phyloP scores from a whole-genome alignment of 1,140 invertebrate species.

The Bombus confusus region DNA sequence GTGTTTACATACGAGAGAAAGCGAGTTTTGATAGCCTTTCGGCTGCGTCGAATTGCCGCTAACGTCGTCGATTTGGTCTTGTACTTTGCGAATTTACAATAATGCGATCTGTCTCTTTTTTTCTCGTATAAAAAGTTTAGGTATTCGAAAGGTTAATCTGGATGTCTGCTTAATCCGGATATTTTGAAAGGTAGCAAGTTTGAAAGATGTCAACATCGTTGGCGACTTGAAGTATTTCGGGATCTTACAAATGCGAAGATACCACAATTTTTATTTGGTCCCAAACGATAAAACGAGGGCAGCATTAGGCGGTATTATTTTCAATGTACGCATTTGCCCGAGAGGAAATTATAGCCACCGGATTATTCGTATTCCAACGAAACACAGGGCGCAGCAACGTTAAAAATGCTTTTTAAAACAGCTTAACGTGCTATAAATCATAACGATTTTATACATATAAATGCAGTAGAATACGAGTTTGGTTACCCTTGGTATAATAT shows the following conservation, averaged over 20 bases:
- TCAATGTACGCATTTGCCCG: background rate
- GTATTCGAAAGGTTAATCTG: background rate
- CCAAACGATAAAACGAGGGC: background rate
- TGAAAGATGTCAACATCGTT: no score
- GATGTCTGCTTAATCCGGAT: no score
- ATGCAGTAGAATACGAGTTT: background rate
- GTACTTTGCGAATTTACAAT: background rate
- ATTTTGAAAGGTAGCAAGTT: no score
- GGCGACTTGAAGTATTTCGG: no score
- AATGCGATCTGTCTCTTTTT: fast-evolving
- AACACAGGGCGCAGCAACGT: background rate
- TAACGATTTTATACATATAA: background rate
- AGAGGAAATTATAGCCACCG: background rate
- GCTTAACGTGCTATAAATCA: slow-evolving; percentile 18
- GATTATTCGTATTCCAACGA: slow-evolving; percentile 16
- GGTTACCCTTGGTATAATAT: background rate
- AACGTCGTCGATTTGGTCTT: background rate
- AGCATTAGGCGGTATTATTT: background rate
- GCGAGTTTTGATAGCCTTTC: background rate
- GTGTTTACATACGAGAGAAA: background rate
- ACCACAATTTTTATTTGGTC: background rate
- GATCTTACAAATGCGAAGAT: no score
- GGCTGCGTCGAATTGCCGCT: no score
- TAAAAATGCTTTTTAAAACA: background rate
- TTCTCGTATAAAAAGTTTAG: background rate